Conservation (phyloP, 2,797 vertebrate genomes). For the Leptoclinus maculatus region DNA sequence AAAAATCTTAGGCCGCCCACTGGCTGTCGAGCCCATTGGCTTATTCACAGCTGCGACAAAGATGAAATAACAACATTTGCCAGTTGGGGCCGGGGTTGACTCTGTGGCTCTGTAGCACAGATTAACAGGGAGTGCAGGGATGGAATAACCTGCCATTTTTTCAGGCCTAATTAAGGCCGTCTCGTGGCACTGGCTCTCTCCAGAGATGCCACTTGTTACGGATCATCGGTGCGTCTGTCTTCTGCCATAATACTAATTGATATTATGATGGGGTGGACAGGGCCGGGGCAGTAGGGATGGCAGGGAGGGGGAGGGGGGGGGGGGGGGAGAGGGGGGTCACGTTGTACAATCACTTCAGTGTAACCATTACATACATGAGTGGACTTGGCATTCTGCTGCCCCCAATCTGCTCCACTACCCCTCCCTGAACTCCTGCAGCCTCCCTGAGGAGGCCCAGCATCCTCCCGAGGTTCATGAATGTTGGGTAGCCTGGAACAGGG, state of each 20-base stretch:
- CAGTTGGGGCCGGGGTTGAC: conserved; percentile 58
- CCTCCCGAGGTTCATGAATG: conserved; percentile 13
- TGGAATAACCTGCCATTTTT: conserved; percentile 80
- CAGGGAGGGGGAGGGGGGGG: not conserved
- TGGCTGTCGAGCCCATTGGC: conserved; percentile 70
- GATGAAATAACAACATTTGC: conserved; percentile 80
- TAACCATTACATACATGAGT: conserved; percentile 78
- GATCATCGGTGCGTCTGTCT: conserved; percentile 81
- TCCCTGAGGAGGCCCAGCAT: conserved; percentile 26
- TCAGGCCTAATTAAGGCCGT: conserved; percentile 82
- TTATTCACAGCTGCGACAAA: conserved; percentile 60
- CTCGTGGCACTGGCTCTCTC: conserved; percentile 71
- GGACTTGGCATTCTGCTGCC: conserved; percentile 65
- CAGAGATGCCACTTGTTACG: conserved; percentile 79
- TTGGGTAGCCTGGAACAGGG: not conserved
- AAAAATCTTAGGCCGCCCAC: conserved; percentile 53
- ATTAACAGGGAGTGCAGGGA: conserved; percentile 72
- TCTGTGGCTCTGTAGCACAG: conserved; percentile 62
- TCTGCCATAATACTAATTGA: conserved; percentile 83
- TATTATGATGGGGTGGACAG: conserved; percentile 75
- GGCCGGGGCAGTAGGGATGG: conserved; percentile 47
- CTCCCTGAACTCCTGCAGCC: conserved; percentile 23
- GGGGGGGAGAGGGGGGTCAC: conserved; percentile 32
- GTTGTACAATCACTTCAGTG: conserved; percentile 70
- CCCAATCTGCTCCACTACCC: conserved; percentile 50